These are phyloP conservation scores for Charaxes varanes DNA, from an alignment of 1,140 invertebrate genomes.

Conservation along the genomic window DNA sequence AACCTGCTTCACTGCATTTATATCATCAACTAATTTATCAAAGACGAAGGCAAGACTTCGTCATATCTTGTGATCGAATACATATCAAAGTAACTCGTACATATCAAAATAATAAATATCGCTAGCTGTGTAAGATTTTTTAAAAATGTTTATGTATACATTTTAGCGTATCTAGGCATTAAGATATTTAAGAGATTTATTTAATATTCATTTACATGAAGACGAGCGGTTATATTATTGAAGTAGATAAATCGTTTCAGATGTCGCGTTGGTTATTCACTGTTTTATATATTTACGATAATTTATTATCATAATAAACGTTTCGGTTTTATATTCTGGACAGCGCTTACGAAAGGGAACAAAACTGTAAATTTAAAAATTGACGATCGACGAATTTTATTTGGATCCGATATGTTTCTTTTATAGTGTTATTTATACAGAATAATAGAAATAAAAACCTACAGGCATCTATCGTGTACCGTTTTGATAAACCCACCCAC, in stretches of 20 bases:
- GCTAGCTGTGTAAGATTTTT: conserved; percentile 56
- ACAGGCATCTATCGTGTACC: conserved; percentile 52
- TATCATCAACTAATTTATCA: conserved; percentile 8
- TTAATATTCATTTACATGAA: conserved; percentile 41
- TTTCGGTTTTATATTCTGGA: conserved; percentile 21
- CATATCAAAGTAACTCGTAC: conserved; percentile 60
- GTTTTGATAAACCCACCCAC: conserved; percentile 66
- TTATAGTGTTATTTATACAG: conserved; percentile 33
- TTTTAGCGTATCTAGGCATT: conserved; percentile 46
- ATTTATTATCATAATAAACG: conserved; percentile 14
- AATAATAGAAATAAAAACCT: conserved; percentile 42
- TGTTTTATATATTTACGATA: conserved; percentile 9
- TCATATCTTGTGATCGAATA: conserved; percentile 47
- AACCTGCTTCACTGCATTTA: too few species aligned
- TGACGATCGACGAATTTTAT: conserved; percentile 21
- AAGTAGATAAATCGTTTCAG: conserved; percentile 19
- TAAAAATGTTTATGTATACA: conserved; percentile 67
- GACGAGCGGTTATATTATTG: conserved; percentile 18
- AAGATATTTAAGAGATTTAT: conserved; percentile 43
- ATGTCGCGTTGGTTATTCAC: conserved; percentile 23
- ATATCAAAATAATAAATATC: conserved; percentile 59
- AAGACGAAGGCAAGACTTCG: conserved; percentile 1
- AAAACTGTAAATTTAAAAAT: conserved; percentile 34
- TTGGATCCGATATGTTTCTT: conserved; percentile 27
- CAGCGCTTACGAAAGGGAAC: conserved; percentile 40